These are phyloP conservation scores for Drepanosiphum platanoidis DNA, from an alignment of 2,888 invertebrate genomes.

Conservation along the genomic window DNA sequence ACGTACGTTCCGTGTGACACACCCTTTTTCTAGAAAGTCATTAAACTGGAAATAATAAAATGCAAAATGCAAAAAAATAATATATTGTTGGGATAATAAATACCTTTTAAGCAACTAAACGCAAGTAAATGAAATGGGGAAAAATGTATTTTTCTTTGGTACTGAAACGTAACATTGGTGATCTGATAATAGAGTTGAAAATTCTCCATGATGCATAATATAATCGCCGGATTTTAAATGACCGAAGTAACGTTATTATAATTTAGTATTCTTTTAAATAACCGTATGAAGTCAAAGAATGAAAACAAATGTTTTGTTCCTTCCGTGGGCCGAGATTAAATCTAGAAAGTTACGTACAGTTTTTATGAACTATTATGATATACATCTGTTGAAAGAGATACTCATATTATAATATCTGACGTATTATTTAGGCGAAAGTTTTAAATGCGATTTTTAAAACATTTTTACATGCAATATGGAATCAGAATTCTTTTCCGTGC, in stretches of 20 bases:
- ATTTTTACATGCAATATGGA: not conserved
- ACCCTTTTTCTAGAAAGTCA: not conserved
- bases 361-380: not conserved
- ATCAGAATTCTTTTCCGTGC: not conserved
- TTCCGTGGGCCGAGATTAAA: not conserved
- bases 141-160: not conserved
- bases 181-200: not conserved
- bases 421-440: not conserved
- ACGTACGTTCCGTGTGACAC: not conserved
- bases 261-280: not conserved
- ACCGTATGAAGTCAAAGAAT: not conserved
- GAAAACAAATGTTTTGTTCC: conserved; percentile 5
- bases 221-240: not conserved
- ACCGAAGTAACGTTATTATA: not conserved
- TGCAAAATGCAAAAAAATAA: not conserved
- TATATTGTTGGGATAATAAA: not conserved
- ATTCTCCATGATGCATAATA: not conserved
- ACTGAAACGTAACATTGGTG: not conserved
- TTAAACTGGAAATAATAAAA: conserved; percentile 8
- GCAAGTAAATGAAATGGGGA: not conserved
- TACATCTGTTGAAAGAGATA: not conserved
- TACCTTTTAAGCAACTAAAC: not conserved
- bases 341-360: conserved; percentile 34
- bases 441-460: not conserved
- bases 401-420: not conserved